Evolutionary conservation across 2,113 vertebrate species (phyloP).

Genomic region (Chaenogobius annularis): DNA sequence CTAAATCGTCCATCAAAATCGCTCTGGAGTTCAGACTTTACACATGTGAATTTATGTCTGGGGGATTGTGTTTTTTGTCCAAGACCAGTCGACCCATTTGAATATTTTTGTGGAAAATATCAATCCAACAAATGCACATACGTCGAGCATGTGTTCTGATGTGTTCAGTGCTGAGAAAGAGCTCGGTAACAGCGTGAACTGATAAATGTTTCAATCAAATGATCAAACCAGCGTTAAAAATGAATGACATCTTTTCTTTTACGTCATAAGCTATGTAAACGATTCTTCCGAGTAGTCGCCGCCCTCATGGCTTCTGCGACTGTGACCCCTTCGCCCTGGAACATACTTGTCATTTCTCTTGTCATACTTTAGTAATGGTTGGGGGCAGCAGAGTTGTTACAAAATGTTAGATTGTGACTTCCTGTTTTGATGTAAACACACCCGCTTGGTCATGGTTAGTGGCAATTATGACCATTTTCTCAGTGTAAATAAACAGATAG

Average conservation of each 20-base stretch:
- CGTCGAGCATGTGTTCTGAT: no score
- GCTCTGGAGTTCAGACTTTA: no score
- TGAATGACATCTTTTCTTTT: not conserved
- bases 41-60: no score
- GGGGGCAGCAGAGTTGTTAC: constrained; percentile 12
- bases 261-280: constrained; percentile 28
- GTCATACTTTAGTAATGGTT: not conserved
- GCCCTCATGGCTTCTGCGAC: constrained; percentile 43
- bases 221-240: no score
- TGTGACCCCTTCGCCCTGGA: constrained; percentile 10
- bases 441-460: constrained; percentile 27
- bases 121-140: no score
- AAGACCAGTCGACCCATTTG: no score
- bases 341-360: constrained; percentile 6
- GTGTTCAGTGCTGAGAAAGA: no score
- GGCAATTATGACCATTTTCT: constrained; percentile 62
- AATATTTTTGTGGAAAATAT: no score
- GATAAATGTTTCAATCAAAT: no score
- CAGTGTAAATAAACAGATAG: constrained; percentile 55
- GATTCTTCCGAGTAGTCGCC: constrained; percentile 25
- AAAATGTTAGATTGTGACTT: constrained; percentile 32
- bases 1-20: no score
- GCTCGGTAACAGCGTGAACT: no score
- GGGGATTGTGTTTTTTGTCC: no score
- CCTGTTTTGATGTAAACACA: constrained; percentile 57